phyloP scores from a whole-genome alignment of 2,797 vertebrate species.

The Gobionotothen gibberifrons region DNA sequence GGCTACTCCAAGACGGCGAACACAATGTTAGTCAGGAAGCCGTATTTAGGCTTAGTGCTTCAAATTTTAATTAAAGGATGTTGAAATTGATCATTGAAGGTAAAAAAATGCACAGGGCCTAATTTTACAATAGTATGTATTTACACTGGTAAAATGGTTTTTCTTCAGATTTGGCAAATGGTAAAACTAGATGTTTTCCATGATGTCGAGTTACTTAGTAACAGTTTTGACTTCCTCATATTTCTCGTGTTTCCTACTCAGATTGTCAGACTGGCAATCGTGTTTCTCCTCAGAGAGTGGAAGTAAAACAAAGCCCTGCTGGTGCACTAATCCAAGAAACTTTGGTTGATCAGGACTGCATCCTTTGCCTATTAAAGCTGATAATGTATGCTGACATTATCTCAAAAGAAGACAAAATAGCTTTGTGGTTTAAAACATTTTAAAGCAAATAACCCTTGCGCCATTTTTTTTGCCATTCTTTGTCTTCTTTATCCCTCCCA shows the following conservation, averaged over 20 bases:
- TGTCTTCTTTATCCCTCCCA: neutral
- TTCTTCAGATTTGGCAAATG: neutral
- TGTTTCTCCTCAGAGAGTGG: neutral
- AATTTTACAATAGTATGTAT: neutral
- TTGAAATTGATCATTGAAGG: slow-evolving; percentile 6
- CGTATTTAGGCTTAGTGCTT: neutral
- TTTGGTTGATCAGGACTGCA: neutral
- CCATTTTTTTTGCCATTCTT: neutral
- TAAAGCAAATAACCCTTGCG: too few relatives aligned
- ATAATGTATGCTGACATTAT: neutral
- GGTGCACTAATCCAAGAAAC: neutral
- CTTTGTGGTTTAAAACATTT: too few relatives aligned
- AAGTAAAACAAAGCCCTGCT: neutral
- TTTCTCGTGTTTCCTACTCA: neutral
- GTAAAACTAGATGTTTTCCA: neutral
- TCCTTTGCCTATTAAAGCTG: neutral
- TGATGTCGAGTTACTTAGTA: neutral
- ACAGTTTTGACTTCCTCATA: neutral
- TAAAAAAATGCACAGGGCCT: neutral
- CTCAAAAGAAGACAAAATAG: too few relatives aligned
- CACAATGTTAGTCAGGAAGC: slow-evolving; percentile 16
- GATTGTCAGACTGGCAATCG: too few relatives aligned
- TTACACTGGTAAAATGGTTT: neutral
- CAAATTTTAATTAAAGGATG: slow-evolving; percentile 8
- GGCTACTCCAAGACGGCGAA: slow-evolving; percentile 20